These are phyloP conservation scores for Eucidaris tribuloides DNA, from an alignment of 35 echinoderm and acorn worm genomes.

Conservation along the genomic window DNA sequence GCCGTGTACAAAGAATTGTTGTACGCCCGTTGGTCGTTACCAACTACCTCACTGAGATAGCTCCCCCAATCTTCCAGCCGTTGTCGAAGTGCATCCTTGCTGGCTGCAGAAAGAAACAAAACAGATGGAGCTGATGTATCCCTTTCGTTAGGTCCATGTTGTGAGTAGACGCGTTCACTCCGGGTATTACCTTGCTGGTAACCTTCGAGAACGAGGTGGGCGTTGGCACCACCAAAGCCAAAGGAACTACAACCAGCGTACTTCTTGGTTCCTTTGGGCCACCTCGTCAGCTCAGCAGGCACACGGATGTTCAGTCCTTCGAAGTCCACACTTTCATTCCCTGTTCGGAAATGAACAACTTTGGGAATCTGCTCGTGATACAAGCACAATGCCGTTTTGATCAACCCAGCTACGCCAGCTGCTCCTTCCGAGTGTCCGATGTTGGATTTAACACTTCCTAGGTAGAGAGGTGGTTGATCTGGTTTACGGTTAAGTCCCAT, in stretches of 20 bases:
- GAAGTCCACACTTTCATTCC: constrained; percentile 87
- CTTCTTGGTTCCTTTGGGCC: constrained; percentile 83
- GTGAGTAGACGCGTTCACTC: constrained; percentile 10
- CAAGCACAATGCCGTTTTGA: constrained; percentile 80
- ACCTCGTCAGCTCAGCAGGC: constrained; percentile 78
- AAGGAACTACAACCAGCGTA: constrained; percentile 87
- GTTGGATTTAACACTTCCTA: constrained; percentile 93
- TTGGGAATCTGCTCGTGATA: constrained; percentile 86
- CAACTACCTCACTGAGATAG: constrained; percentile 71
- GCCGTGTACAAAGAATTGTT: constrained; percentile 76
- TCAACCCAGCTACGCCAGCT: constrained; percentile 79
- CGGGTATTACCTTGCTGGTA: constrained; percentile 35
- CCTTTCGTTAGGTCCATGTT: constrained; percentile 17
- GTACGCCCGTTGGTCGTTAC: constrained; percentile 62
- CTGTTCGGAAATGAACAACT: constrained; percentile 89
- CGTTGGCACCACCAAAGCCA: constrained; percentile 97
- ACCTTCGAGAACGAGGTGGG: constrained; percentile 90
- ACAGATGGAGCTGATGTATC: constrained; percentile 63
- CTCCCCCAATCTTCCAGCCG: constrained; percentile 73
- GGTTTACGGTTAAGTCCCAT: constrained; percentile 61
- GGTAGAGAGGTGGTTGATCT: constrained; percentile 82
- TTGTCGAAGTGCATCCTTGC: constrained; percentile 71
- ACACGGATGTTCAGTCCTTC: constrained; percentile 69
- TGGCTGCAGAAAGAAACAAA: constrained; percentile 80
- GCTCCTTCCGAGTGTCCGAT: constrained; percentile 92